Base-by-base conservation (phyloP, 2,113 vertebrate species). In the Serilophus lunatus region DNA sequence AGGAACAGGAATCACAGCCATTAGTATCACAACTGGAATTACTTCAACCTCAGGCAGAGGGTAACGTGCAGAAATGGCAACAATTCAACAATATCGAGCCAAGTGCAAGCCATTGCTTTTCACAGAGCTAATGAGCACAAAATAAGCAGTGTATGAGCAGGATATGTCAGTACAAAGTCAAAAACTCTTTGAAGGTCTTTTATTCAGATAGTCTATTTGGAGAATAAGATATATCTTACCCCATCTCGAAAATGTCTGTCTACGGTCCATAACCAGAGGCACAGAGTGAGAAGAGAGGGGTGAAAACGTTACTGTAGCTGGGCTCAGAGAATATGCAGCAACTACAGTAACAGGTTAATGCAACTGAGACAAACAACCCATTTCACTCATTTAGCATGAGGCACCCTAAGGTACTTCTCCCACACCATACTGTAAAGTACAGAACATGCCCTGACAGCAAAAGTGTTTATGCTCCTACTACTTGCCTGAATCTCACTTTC, bases 331-430 rank as follows among this genome's bases (percentile, higher is more conserved):
- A 83, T 9, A n/a, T 2, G 33, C 38, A 89, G 72, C 60, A 78
- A 38, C 47, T 87, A 11, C 35, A 35, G 36, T 8, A 69, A 45
- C 7, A 54, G 36, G 12, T 25, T 51, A 87, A 77, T 38, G 31
- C 51, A 57, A 40, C 4, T 9, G 53, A 79, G 54, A 15, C 0
- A 0, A 90, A 66, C 4, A 66, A 60, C 15, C 65, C 0, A 0
- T 35, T 20, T 53, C 64, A 63, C 64, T 82, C 45, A 20, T 10
- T 26, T 9, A 60, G 66, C 18, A 10, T 0, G 0, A 74, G 26
- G n/a, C 3, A 4, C n/a, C 7, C 3, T 2, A n/a, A 77, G 33
- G 31, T 0, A 0, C 10, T 66, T 61, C 36, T 81, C 50, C 56
- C 23, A 33, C 6, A 26, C 18, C 1, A 3, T 35, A 40, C 47